Base-by-base conservation (phyloP, 2,797 vertebrate genomes). In the Crax fasciolata region DNA sequence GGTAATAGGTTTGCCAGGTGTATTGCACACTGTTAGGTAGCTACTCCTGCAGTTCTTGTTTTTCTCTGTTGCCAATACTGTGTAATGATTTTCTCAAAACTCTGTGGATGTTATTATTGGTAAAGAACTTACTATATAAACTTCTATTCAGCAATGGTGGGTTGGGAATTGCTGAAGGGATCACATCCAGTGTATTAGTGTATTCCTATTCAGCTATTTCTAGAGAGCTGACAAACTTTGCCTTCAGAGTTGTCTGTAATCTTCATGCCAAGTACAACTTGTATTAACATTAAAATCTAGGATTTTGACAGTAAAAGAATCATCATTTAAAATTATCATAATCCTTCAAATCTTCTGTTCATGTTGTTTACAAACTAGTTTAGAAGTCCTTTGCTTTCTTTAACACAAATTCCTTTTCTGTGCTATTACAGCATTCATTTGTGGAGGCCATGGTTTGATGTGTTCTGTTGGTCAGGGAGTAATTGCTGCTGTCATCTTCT, bases 131-230 rank as follows among this genome's bases (percentile, higher is more conserved):
- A 6, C 43, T 89, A 23, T 9, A 15, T 43, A 51, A 24, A 23
- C 21, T 70, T 52, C 38, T 70, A 0, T 46, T 65, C 10, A 21
- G 27, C 23, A 14, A 39, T 3, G n/a, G 27, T 38, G 11, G 9
- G 15, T 14, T 12, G 35, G 30, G n/a, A 78, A n/a, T 41, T 90
- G 38, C 13, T 67, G 48, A 28, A n/a, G n/a, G 0, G 3, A n/a
- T 57, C 7, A 2, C 19, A 24, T 57, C 0, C 3, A 39, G 7
- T 78, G 16, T 7, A 6, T 62, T 57, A 19, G 4, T 67, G 16
- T 7, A 8, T 62, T 62, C 15, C 5, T 41, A 27, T 63, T 58
- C 15, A 41, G 14, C 28, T 63, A 1, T 77, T 57, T 48, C 32
- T 75, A 25, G 75, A 58, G 32, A 19, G 73, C 44, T 13, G 32